phyloP scores from a whole-genome alignment of 1,140 invertebrate genomes.

The Delia radicum region DNA sequence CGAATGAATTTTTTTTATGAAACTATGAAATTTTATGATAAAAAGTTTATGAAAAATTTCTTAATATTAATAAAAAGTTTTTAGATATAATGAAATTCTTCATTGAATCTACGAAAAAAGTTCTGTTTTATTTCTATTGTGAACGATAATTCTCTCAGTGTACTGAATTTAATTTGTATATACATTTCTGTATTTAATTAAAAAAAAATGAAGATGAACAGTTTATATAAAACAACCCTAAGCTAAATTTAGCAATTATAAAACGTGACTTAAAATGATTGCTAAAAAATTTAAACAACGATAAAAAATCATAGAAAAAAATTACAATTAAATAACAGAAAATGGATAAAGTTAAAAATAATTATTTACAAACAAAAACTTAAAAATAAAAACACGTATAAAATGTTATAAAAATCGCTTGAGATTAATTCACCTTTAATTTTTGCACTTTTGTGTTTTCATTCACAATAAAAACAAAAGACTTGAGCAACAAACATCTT shows the following conservation, averaged over 20 bases:
- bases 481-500: conserved; percentile 43
- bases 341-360: background rate
- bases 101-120: too few species aligned
- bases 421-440: too few species aligned
- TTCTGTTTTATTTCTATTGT: too few species aligned
- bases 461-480: conserved; percentile 37
- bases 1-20: too few species aligned
- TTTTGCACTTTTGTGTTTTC: background rate
- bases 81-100: too few species aligned
- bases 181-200: too few species aligned
- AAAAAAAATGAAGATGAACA: background rate
- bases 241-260: background rate
- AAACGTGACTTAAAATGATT: background rate
- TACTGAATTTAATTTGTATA: too few species aligned
- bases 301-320: background rate
- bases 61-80: too few species aligned
- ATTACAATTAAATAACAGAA: background rate
- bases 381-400: background rate
- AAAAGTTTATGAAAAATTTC: too few species aligned
- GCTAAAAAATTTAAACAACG: background rate
- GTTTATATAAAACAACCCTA: background rate
- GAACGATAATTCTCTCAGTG: too few species aligned
- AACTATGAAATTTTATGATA: too few species aligned
- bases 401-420: too few species aligned
- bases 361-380: background rate